Base-by-base conservation (phyloP, 2,888 invertebrate species). In the Autographa gamma region DNA sequence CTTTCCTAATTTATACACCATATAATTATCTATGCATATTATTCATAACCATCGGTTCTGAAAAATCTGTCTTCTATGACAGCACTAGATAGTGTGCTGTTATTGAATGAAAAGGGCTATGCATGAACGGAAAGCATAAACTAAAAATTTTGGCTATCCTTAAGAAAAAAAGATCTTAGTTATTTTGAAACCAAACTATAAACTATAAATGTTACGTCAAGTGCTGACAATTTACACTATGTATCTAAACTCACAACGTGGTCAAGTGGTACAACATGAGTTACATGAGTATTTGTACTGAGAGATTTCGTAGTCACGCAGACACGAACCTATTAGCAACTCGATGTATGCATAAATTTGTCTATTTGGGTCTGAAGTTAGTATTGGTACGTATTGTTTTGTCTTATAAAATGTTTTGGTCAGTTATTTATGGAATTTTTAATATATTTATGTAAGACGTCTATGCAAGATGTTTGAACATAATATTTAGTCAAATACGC, bases 291-390 rank as follows among this genome's bases (percentile, higher is more conserved):
- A 76, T 80, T 82, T 83, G 75, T 69, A 69, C 72, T 76, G 48
- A 64, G 72, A 82, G 75, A 77, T 66, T 79, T 81, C 73, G 63
- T 52, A 82, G 75, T 82, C 83, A 82, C 83, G 82, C 74, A 65
- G 73, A 68, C 76, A 66, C 76, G 70, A 72, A 67, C 62, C 58
- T 73, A 73, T 71, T 75, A 76, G 71, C 73, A 63, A 34, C n/a
- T 59, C 58, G 65, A 69, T 61, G 32, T 79, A 58, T 18, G 43
- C n/a, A 48, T 56, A 14, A 19, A 56, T 56, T 25, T 56, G 13
- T 25, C 25, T 25, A 25, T 25, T 25, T 25, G 48, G 25, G 54
- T 25, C 19, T 25, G 4, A n/a, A 4, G 7, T n/a, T 48, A n/a
- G 25, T 25, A 48, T 48, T 48, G n/a, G n/a, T 5, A 2, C 1